Evolutionary conservation across 2,888 invertebrate species (phyloP), one percentile per base, ranked within the genome.

Genomic region (Chalcosyrphus nemorum): DNA sequence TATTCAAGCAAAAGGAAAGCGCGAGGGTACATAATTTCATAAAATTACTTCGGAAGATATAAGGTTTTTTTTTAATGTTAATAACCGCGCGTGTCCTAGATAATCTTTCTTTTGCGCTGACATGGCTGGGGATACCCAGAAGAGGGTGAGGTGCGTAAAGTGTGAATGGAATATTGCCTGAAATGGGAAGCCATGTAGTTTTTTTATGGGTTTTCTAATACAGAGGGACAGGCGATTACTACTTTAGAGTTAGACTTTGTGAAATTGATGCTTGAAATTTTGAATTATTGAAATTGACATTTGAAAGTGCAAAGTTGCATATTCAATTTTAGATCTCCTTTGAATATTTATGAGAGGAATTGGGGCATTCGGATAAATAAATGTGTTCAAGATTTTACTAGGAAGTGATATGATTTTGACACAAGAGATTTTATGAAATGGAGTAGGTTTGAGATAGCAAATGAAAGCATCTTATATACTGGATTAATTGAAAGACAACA

Each of bases 281-380:
- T 29, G 15, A 80, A 75, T 68, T 80, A 52, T 74, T 80, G 52
- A 75, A 75, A 75, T 81, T 81, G 80, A 74, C 29, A 66, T 74
- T 61, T 74, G 9, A 59, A 45, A 38, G 9, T 32, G 47, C 57
- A 32, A 50, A 57, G 38, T 32, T 65, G 29, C 32, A 65, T 24
- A 32, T 29, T 50, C 6, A n/a, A 6, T 13, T 38, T 9, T 57
- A n/a, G n/a, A n/a, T n/a, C n/a, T n/a, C n/a, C n/a, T 21, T 76
- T 76, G 50, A 76, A 76, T 76, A 76, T 76, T 70, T 61, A 68
- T 76, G 32, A 32, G 1, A 32, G 32, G 32, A n/a, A 32, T 24
- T 24, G 24, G 4, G 24, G n/a, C n/a, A n/a, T n/a, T n/a, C n/a
- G n/a, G n/a, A n/a, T n/a, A n/a, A n/a, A n/a, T n/a, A n/a, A n/a